A percentile compares a stretch with the other conserved stretches of the same genome.
phyloP scores from a whole-genome alignment of 2,888 invertebrate genomes.

The Thera britannica region DNA sequence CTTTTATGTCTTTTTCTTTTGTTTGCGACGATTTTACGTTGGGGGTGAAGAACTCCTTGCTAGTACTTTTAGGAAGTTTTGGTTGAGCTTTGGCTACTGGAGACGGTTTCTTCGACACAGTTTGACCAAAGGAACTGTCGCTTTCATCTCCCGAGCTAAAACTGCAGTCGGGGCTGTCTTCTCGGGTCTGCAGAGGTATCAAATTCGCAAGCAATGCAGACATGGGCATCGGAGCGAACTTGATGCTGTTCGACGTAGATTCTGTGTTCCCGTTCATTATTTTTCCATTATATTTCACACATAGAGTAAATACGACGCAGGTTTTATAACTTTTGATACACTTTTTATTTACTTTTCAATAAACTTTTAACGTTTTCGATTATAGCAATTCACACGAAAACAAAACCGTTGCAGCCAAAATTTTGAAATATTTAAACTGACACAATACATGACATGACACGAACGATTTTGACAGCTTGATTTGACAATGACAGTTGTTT shows the following conservation, averaged over 20 bases:
- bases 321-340: neutral
- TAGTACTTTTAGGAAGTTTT: slow-evolving; percentile 31
- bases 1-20: slow-evolving; percentile 57
- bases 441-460: neutral
- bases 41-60: slow-evolving; percentile 59
- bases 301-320: slow-evolving; percentile 1
- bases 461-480: no score
- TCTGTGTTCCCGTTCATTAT: slow-evolving; percentile 70
- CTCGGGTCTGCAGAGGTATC: slow-evolving; percentile 61
- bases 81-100: slow-evolving; percentile 43
- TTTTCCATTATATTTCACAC: slow-evolving; percentile 27
- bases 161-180: slow-evolving; percentile 63
- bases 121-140: slow-evolving; percentile 65
- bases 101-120: slow-evolving; percentile 56
- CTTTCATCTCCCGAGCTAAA: slow-evolving; percentile 67
- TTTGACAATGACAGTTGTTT: slow-evolving; percentile 5
- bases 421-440: slow-evolving; percentile 15
- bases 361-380: neutral
- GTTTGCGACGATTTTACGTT: slow-evolving; percentile 52
- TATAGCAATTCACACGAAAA: neutral
- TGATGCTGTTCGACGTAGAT: slow-evolving; percentile 72
- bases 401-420: slow-evolving; percentile 13
- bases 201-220: slow-evolving; percentile 74
- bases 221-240: slow-evolving; percentile 79
- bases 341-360: slow-evolving; percentile 9